Evolutionary conservation across 92 coral and sea anemone genomes (phyloP).

Genomic region (Plumapathes pennacea): DNA sequence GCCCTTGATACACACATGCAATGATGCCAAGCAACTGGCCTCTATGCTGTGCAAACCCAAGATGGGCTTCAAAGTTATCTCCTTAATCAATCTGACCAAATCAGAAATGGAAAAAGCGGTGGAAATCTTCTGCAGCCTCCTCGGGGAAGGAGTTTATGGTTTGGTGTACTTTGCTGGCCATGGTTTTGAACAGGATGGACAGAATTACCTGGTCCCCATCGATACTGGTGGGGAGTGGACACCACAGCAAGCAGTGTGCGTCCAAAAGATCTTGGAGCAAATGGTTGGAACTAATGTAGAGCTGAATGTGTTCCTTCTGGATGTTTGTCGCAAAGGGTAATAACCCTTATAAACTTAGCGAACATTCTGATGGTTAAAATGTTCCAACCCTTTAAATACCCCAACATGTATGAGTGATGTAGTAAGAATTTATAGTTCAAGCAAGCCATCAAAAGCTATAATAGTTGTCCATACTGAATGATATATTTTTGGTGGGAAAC

Average conservation of each 20-base stretch:
- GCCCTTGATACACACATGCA: constrained; percentile 75
- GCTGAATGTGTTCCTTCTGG: constrained; percentile 79
- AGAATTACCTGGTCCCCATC: constrained; percentile 86
- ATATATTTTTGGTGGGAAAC: too few relatives aligned
- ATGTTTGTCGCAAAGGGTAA: constrained; percentile 94
- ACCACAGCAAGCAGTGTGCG: constrained; percentile 80
- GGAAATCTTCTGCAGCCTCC: constrained; percentile 54
- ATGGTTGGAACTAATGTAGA: constrained; percentile 63
- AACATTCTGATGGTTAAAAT: too few relatives aligned
- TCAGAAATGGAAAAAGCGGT: constrained; percentile 78
- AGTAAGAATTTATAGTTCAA: too few relatives aligned
- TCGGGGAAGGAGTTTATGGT: constrained; percentile 78
- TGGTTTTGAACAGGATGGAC: constrained; percentile 94
- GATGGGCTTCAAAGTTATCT: constrained; percentile 93
- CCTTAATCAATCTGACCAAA: constrained; percentile 75
- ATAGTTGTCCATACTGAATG: too few relatives aligned
- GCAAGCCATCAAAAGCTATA: too few relatives aligned
- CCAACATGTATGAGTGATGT: too few relatives aligned
- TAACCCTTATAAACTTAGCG: too few relatives aligned
- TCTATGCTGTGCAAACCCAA: constrained; percentile 79
- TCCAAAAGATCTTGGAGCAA: constrained; percentile 67
- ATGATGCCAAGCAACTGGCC: constrained; percentile 77
- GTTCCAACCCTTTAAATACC: too few relatives aligned
- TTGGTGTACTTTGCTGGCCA: constrained; percentile 93
- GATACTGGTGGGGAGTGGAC: constrained; percentile 87